Evolutionary conservation across 2,888 invertebrate species (phyloP), one percentile per base, ranked within the genome.

Genomic region (Archaeoteleia sp.): DNA sequence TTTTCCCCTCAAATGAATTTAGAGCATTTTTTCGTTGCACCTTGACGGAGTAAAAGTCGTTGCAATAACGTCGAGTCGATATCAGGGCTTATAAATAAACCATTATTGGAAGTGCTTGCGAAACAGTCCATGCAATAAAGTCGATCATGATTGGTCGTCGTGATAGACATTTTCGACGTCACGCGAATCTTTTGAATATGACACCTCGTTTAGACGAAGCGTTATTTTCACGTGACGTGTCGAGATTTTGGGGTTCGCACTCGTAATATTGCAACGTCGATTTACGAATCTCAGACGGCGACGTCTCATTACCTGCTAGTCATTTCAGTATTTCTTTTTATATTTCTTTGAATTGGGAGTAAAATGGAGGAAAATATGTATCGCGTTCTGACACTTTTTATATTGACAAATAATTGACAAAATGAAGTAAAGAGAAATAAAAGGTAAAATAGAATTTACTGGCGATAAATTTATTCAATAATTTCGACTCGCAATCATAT

Each of bases 161-260:
- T 60, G 62, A 67, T 63, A 55, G 60, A 61, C 77, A 76, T 78
- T 82, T 79, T 80, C 78, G 77, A 76, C 79, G 76, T 74, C 73
- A 72, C 75, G 74, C 77, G 72, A 78, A 62, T 72, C 76, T 79
- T 74, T 74, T 66, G 74, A 72, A 74, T 72, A 75, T 77, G 81
- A 76, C 79, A 78, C 79, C 72, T 75, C 78, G 81, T 82, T 82
- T 81, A 78, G 78, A 79, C 78, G 81, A 81, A 80, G 81, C 68
- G 69, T 69, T 72, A 74, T 54, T 72, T 72, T 54, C 62, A 66
- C 58, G 55, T 63, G 66, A 71, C 65, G 57, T 55, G 58, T 49
- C 71, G 53, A 39, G 49, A 55, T 45, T 37, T 32, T 15, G 35
- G 46, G 27, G 46, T 40, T n/a, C 20, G 42, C 29, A 23, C 51